Base-by-base conservation (phyloP, 2,113 vertebrate species). In the Taurulus bubalis region DNA sequence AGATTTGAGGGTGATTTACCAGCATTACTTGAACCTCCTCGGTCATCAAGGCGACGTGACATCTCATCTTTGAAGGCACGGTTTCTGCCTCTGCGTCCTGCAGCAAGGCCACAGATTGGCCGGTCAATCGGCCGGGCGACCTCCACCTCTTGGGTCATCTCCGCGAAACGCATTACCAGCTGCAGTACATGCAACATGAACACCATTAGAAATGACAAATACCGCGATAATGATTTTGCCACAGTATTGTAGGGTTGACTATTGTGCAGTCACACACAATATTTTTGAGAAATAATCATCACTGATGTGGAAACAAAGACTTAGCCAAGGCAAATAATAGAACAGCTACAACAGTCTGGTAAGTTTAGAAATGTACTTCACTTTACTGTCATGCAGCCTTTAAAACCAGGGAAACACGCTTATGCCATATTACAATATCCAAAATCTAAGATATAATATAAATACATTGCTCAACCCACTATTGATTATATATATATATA, bases 91-190 rank as follows among this genome's bases (percentile, higher is more conserved):
- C 98, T 93, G 28, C 98, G 95, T 0, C 98, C 98, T 0, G 98
- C 95, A 0, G 96, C 95, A 0, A 99, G 90, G 18, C 95, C 96
- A 4, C 95, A 98, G 8, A 98, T 96, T 0, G 96, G 96, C 51
- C 95, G 91, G 63, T 99, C 98, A 0, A 95, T 88, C 0, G 98
- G 97, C 67, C 97, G 91, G 0, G 97, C 96, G 11, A 99, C 96
- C 86, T 99, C 98, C 2, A 99, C 98, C 77, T 99, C 98, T 79
- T 99, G 98, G 0, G 98, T 99, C 96, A 99, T 95, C 91, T 99
- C 98, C 0, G 98, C 98, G 80, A 99, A 99, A 26, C 98, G 95
- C 98, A 99, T 97, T 77, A 99, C 98, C 94, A 98, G 95, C 98
- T 99, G 84, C 87, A 77, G 45, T 55, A 77, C 53, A 89, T 0